phyloP scores from a whole-genome alignment of 2,888 invertebrate genomes.

The Digitonthophagus gazella region DNA sequence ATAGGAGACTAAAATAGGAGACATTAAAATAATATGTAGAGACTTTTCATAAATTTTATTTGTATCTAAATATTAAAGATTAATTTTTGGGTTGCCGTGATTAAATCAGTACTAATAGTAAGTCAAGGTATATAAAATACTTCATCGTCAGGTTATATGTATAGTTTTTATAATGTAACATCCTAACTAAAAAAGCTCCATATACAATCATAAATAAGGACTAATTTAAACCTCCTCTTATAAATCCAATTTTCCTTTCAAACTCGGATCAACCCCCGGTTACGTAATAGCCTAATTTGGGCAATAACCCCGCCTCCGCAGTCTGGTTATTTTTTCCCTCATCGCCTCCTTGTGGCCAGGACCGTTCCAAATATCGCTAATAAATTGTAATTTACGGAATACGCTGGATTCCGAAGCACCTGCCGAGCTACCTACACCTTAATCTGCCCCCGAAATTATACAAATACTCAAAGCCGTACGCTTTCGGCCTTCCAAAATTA shows the following conservation, averaged over 20 bases:
- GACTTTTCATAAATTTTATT: too few relatives aligned
- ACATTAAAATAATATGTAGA: too few relatives aligned
- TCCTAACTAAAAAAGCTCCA: neutral
- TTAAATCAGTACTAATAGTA: too few relatives aligned
- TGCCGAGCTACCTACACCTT: constrained; percentile 20
- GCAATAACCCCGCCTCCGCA: neutral
- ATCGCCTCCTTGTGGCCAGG: neutral
- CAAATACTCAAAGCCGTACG: constrained; percentile 43
- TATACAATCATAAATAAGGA: neutral
- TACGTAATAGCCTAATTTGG: neutral
- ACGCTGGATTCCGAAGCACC: constrained; percentile 20
- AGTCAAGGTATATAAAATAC: too few relatives aligned
- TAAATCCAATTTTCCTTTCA: neutral
- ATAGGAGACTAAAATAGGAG: too few relatives aligned
- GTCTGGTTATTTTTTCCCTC: too few relatives aligned
- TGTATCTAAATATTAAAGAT: too few relatives aligned
- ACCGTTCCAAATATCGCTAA: neutral
- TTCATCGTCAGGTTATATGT: too few relatives aligned
- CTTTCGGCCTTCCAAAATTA: constrained; percentile 46
- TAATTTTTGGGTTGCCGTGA: too few relatives aligned
- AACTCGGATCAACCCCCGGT: neutral
- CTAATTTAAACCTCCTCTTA: neutral
- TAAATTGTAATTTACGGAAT: neutral
- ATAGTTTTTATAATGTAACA: too few relatives aligned
- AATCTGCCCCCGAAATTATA: constrained; percentile 38